Base-by-base conservation (phyloP, 2,797 vertebrate genomes). In the Poeciliopsis gracilis region DNA sequence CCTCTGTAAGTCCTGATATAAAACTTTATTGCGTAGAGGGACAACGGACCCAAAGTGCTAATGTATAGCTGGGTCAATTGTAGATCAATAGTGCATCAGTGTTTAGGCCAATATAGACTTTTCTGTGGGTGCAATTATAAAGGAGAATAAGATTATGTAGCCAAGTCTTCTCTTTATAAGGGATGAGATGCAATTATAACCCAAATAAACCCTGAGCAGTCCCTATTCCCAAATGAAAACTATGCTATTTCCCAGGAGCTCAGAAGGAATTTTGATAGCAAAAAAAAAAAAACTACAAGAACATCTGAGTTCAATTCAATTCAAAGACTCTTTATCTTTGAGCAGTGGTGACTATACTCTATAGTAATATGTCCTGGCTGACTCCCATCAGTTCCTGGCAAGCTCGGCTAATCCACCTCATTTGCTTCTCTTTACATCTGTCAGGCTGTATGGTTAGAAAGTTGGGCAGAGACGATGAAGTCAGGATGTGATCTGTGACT, bases 71-170 rank as follows among this genome's bases (percentile, higher is more conserved):
- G 89, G 87, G 77, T 78, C 79, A 1, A 8, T 45, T 88, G 78
- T 30, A 73, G 86, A 89, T 92, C 89, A 91, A 92, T 91, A 90
- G 66, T 84, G 81, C 82, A 87, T 89, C 88, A 89, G 82, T 84
- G 87, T 86, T 87, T 77, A 78, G 74, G 86, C 82, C 76, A 91
- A 93, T 91, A 92, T 92, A 91, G 93, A 92, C 87, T 89, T 90
- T 90, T 81, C 84, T 79, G 81, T 81, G 72, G 87, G 82, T 78
- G 77, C 87, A 83, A 89, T 93, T 89, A 91, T 18, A 75, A 78
- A 81, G 79, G 78, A 87, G 73, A 82, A 84, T 82, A 61, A 87
- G 79, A 93, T 92, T 89, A 89, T 73, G 74, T 45, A 77, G 83
- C 80, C 70, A 80, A 86, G 79, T 77, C 82, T 91, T 87, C 78